These are phyloP conservation scores for Pseudachorutes palmiensis DNA, from an alignment of 1,140 invertebrate species.

Conservation along the genomic window DNA sequence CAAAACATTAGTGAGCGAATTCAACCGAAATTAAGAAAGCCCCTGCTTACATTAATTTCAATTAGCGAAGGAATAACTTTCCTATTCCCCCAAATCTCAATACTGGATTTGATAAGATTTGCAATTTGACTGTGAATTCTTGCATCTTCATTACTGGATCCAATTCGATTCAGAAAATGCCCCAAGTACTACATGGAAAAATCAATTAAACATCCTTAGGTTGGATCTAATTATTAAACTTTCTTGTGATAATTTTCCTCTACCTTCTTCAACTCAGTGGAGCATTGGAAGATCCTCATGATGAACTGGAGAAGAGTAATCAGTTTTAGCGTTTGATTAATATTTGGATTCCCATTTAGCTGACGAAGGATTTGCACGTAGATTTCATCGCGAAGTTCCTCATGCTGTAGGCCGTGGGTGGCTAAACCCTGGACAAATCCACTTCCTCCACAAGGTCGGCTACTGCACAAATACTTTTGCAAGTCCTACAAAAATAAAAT, in stretches of 20 bases:
- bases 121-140: conserved; percentile 7
- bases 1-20: neutral
- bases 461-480: conserved; percentile 65
- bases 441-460: neutral
- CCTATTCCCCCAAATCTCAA: neutral
- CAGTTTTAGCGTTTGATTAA: conserved; percentile 59
- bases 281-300: neutral
- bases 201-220: neutral
- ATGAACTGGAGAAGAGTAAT: neutral
- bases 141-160: neutral
- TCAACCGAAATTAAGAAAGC: neutral
- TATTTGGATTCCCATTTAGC: conserved; percentile 71
- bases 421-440: conserved; percentile 70
- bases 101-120: neutral
- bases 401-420: conserved; percentile 72
- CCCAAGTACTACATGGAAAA: conserved; percentile 1
- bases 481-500: conserved; percentile 56
- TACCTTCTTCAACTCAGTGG: conserved; percentile 1
- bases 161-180: neutral
- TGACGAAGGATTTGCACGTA: conserved; percentile 76
- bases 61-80: neutral
- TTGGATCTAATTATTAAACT: neutral
- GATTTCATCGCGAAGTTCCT: conserved; percentile 81
- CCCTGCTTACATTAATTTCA: neutral
- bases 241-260: too few species aligned